Evolutionary conservation across 2,888 invertebrate species (phyloP), one percentile per base, ranked within the genome.

Genomic region (Entomobrya multifasciata): DNA sequence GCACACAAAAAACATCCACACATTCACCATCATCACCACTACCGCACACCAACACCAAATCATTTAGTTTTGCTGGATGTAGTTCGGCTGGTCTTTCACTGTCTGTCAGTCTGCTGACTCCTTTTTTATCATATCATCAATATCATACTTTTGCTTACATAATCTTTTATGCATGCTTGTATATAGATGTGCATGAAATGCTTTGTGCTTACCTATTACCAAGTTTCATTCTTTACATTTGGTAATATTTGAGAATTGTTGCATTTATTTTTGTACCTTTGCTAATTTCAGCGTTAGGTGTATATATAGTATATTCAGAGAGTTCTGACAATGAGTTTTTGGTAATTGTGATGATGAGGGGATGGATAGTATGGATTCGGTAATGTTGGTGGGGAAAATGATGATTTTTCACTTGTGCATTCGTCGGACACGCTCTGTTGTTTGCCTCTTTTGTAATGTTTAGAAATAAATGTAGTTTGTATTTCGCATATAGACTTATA

Each of bases 381-480:
- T 62, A 52, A 52, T 52, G 72, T 27, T 49, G 72, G 10, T 74
- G 55, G 52, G 25, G 77, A n/a, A n/a, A n/a, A 77, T 77, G 77
- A 77, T 17, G 25, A 60, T 77, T 77, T 77, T 77, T 57, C n/a
- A 36, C 60, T 77, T 77, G 41, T 77, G 77, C 77, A 77, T 77
- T n/a, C n/a, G n/a, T n/a, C 20, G 77, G 77, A 77, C 77, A 77
- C 77, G 77, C 60, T 77, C 77, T 77, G 60, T 25, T 77, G 77
- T 77, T 41, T 77, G 22, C 60, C 55, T 70, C 47, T 8, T 65
- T 65, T 65, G 36, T 65, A 65, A 65, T 17, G 65, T 65, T 65
- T 41, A 65, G 13, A 65, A 17, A 6, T 62, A 30, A 49, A 62
- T n/a, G n/a, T n/a, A n/a, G n/a, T n/a, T n/a, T n/a, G n/a, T n/a